Base-by-base conservation (phyloP, 2,797 vertebrate genomes). In the Micromesistius poutassou region DNA sequence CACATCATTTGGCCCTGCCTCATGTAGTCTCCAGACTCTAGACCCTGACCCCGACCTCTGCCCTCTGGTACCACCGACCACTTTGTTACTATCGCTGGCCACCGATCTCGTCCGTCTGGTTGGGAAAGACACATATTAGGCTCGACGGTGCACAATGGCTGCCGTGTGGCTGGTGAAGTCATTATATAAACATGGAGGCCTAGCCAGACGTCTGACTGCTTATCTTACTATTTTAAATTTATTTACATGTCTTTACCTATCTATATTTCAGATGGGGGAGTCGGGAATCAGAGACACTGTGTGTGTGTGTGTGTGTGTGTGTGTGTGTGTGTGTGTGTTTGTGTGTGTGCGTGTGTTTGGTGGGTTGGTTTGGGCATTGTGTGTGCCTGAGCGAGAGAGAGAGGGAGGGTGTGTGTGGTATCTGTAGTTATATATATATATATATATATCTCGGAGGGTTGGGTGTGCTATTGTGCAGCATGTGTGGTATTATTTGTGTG, bases 241-340 rank as follows among this genome's bases (percentile, higher is more conserved):
- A 42, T 42, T 42, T 2, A 12, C 13, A 13, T 42, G 2, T 19
- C 16, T 50, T 22, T 25, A n/a, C 25, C 25, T 68, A 30, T 68
- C 66, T 28, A 68, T 68, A 68, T 68, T 68, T 68, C 66, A 68
- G 28, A 68, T 30, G 66, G 25, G 66, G 25, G n/a, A 7, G 25
- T 28, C 10, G 6, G 66, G 28, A 68, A 68, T 68, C 66, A 68
- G 66, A 68, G 66, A n/a, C 30, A 19, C 16, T n/a, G 72, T 42
- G 72, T 73, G 72, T 38, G 35, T 38, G 35, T 36, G 71, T 72
- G 71, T 72, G 71, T 35, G 4, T 36, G 40, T 42, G 40, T 50
- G 46, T 16, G 46, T 19, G 40, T 36, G 71, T 72, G 71, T 72
- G 71, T 72, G 4, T 36, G 40, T 71, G 8, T 71, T n/a, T n/a